Evolutionary conservation across 2,113 vertebrate genomes (phyloP).

Genomic region (Atlantisia rogersi): DNA sequence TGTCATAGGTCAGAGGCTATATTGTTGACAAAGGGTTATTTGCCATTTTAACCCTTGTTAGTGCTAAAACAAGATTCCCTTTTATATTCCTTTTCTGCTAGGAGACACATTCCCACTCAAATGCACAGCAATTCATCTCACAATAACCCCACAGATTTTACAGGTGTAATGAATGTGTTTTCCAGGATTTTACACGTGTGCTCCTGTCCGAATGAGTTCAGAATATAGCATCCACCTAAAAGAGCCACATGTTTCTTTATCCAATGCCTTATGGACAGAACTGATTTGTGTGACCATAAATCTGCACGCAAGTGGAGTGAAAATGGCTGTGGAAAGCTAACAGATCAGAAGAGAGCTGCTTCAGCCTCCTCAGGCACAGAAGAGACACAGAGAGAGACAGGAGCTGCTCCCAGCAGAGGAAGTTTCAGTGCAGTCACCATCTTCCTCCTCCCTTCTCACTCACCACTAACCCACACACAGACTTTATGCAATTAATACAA

Average conservation of each 20-base stretch:
- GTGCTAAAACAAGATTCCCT: background rate
- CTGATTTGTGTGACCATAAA: background rate
- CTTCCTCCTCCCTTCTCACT: background rate
- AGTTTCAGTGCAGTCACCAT: background rate
- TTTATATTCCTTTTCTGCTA: background rate
- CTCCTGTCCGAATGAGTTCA: background rate
- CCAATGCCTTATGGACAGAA: background rate
- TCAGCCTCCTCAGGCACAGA: background rate
- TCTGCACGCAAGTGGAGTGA: background rate
- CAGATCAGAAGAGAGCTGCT: background rate
- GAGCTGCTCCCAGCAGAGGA: background rate
- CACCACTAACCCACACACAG: background rate
- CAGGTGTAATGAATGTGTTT: background rate
- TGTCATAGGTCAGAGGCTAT: background rate
- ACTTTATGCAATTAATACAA: background rate
- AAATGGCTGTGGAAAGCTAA: background rate
- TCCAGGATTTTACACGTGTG: background rate
- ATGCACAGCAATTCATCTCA: background rate
- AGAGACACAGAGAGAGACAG: background rate
- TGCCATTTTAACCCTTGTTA: background rate
- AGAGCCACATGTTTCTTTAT: background rate
- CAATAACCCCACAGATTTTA: background rate
- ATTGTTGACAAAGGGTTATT: background rate
- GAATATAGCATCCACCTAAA: background rate
- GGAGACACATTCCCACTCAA: background rate